These are phyloP conservation scores for Diarsia dahlii DNA, from an alignment of 2,888 invertebrate species.

Conservation along the genomic window DNA sequence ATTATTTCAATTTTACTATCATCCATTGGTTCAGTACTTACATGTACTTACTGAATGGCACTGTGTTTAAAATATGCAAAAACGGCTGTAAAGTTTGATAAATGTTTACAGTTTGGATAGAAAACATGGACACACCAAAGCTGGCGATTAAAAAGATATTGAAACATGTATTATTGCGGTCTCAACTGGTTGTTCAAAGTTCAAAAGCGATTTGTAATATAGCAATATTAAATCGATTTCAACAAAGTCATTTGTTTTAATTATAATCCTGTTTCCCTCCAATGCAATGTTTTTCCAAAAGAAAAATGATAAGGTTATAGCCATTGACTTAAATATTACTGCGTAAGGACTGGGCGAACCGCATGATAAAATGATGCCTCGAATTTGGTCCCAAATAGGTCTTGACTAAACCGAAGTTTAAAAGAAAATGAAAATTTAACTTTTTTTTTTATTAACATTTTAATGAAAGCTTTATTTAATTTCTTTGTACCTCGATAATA, in stretches of 20 bases:
- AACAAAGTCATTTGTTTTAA: slow-evolving; percentile 64
- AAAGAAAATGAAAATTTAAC: too few species aligned
- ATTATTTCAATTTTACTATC: slow-evolving; percentile 31
- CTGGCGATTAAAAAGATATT: slow-evolving; percentile 58
- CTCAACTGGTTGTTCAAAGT: slow-evolving; percentile 86
- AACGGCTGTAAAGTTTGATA: slow-evolving; percentile 61
- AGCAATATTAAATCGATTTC: slow-evolving; percentile 87
- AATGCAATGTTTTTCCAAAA: background rate
- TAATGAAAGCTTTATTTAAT: too few species aligned
- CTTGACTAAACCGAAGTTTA: too few species aligned
- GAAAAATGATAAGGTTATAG: too few species aligned
- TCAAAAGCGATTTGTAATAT: slow-evolving; percentile 88
- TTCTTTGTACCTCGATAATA: too few species aligned
- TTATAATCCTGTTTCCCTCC: background rate
- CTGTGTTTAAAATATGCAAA: slow-evolving; percentile 58
- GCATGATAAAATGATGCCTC: too few species aligned
- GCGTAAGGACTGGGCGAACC: too few species aligned
- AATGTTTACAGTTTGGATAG: slow-evolving; percentile 70
- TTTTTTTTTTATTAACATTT: too few species aligned
- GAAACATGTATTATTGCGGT: slow-evolving; percentile 79
- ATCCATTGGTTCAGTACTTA: slow-evolving; percentile 19
- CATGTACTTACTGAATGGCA: slow-evolving; percentile 27
- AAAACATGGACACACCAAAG: slow-evolving; percentile 60
- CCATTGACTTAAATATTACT: too few species aligned
- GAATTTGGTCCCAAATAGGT: too few species aligned